phyloP scores from a whole-genome alignment of 2,113 vertebrate species.

The Pycnonotus jocosus region DNA sequence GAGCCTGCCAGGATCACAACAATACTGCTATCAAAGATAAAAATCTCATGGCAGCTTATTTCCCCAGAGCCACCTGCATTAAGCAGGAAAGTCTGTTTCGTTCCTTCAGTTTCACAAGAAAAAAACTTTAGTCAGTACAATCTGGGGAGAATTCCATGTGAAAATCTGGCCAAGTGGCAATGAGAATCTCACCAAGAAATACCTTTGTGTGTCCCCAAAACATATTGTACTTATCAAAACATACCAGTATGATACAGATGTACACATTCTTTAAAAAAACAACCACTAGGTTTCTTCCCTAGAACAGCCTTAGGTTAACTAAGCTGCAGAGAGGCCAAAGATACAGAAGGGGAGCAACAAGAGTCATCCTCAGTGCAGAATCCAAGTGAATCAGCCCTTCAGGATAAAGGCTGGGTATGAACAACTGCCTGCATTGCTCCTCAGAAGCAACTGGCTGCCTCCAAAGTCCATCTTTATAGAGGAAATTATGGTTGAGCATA shows the following conservation, averaged over 20 bases:
- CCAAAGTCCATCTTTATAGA: not conserved
- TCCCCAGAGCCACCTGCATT: not conserved
- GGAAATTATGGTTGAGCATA: not conserved
- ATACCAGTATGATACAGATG: not conserved
- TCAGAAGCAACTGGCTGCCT: not conserved
- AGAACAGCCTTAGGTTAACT: not conserved
- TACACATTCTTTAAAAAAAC: rapidly evolving
- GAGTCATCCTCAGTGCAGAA: not conserved
- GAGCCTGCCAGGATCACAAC: not conserved
- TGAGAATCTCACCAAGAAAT: not conserved
- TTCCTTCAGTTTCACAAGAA: not conserved
- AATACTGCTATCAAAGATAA: not conserved
- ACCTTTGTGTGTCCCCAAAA: not conserved
- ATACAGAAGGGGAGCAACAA: not conserved
- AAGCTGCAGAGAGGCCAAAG: not conserved
- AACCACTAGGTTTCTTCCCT: not conserved
- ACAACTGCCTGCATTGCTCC: not conserved
- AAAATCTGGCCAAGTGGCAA: not conserved
- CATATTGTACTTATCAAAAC: not conserved
- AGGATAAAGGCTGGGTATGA: not conserved
- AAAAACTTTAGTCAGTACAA: not conserved
- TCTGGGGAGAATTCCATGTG: not conserved
- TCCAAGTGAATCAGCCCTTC: not conserved
- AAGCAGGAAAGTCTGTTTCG: not conserved
- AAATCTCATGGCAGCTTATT: not conserved